Evolutionary conservation across 2,888 invertebrate species (phyloP).

Genomic region (Acrocyrtus sp.): DNA sequence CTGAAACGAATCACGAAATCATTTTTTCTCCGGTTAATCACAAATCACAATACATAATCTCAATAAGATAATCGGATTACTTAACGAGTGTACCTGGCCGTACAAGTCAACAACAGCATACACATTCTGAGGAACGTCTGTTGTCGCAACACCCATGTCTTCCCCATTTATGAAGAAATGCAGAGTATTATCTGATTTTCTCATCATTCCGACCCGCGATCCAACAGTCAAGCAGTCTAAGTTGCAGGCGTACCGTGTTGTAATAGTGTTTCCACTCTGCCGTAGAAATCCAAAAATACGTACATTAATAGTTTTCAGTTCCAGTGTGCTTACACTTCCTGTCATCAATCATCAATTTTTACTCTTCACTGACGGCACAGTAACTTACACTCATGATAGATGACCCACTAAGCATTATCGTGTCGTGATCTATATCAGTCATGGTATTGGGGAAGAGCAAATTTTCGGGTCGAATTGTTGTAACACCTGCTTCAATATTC

Average conservation of each 20-base stretch:
- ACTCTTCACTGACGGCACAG: neutral
- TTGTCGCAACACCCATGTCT: slow-evolving; percentile 87
- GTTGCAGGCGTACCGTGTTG: slow-evolving; percentile 86
- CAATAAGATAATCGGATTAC: neutral
- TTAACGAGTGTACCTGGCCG: slow-evolving; percentile 36
- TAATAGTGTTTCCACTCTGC: slow-evolving; percentile 81
- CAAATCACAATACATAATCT: neutral
- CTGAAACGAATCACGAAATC: slow-evolving; percentile 68
- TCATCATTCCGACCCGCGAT: slow-evolving; percentile 87
- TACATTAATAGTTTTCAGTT: neutral
- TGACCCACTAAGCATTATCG: slow-evolving; percentile 92
- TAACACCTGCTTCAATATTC: slow-evolving; percentile 83
- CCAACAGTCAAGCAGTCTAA: slow-evolving; percentile 83
- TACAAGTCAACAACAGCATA: slow-evolving; percentile 92
- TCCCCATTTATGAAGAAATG: slow-evolving; percentile 89
- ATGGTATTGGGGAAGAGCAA: slow-evolving; percentile 75
- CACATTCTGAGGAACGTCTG: slow-evolving; percentile 78
- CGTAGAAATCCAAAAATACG: slow-evolving; percentile 4
- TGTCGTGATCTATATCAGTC: slow-evolving; percentile 90
- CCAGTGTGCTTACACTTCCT: too few relatives aligned
- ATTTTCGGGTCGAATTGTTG: slow-evolving; percentile 89
- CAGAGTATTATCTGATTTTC: slow-evolving; percentile 82
- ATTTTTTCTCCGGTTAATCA: neutral
- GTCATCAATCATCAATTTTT: neutral
- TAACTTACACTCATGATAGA: slow-evolving; percentile 79